phyloP scores from a whole-genome alignment of 1,140 invertebrate species.

The Zeugodacus cucurbitae region DNA sequence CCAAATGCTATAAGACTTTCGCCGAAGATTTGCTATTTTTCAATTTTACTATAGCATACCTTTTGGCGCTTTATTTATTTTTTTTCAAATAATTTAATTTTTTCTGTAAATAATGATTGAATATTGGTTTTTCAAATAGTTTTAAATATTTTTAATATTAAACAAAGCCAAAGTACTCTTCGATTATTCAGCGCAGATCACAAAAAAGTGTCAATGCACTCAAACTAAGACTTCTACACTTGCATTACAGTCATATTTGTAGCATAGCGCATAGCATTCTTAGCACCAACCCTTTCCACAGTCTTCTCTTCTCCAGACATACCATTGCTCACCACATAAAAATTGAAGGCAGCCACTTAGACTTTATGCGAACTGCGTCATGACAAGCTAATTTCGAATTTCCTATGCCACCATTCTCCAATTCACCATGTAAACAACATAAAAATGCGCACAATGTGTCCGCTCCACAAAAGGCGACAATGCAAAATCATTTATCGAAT shows the following conservation, averaged over 20 bases:
- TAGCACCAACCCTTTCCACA: background rate
- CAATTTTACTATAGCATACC: no score
- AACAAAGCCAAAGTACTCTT: background rate
- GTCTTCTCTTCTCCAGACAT: background rate
- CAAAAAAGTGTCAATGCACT: background rate
- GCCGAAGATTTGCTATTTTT: no score
- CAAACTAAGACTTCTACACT: background rate
- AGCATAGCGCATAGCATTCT: background rate
- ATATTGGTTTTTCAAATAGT: no score
- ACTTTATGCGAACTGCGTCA: slow-evolving; percentile 8
- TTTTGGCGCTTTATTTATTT: no score
- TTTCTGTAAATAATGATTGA: no score
- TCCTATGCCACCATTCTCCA: background rate
- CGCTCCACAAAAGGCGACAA: background rate
- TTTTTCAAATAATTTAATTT: no score
- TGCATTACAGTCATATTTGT: background rate
- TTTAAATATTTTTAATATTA: no score
- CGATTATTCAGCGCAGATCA: background rate
- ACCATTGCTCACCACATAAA: background rate
- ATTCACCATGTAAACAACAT: background rate
- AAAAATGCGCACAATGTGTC: background rate
- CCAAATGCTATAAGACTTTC: no score
- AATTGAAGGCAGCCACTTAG: slow-evolving; percentile 18
- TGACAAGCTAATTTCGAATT: slow-evolving; percentile 2
- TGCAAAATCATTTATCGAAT: background rate